Conservation (phyloP, 1,140 invertebrate genomes). For the Helicoverpa zea region DNA sequence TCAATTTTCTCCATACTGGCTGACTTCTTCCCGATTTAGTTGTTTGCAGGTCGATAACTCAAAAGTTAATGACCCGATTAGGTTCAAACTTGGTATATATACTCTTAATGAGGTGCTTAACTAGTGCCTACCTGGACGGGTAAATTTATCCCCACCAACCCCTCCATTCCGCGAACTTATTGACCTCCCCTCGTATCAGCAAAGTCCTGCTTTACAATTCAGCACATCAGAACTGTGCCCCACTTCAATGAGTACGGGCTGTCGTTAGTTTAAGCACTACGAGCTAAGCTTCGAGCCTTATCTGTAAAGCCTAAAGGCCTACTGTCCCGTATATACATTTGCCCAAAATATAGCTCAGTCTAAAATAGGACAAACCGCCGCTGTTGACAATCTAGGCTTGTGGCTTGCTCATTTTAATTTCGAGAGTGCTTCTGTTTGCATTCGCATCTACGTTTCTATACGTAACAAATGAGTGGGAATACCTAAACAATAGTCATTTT, state of each 20-base stretch:
- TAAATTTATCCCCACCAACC: too few species aligned
- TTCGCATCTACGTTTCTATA: neutral
- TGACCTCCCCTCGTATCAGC: too few species aligned
- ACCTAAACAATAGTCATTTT: too few species aligned
- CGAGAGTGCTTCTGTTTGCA: slow-evolving; percentile 15
- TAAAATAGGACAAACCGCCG: slow-evolving; percentile 18
- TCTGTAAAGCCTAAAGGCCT: slow-evolving; percentile 13
- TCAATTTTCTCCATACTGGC: too few species aligned
- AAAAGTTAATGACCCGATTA: too few species aligned
- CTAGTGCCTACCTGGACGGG: too few species aligned
- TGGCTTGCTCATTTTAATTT: slow-evolving; percentile 27
- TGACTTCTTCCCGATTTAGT: too few species aligned
- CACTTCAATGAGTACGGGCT: slow-evolving; percentile 8
- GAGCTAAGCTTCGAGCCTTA: neutral
- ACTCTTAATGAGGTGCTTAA: too few species aligned
- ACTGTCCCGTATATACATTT: neutral
- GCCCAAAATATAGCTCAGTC: slow-evolving; percentile 12
- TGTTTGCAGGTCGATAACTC: too few species aligned
- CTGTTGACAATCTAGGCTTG: slow-evolving; percentile 26
- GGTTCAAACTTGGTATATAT: too few species aligned
- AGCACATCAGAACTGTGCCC: neutral
- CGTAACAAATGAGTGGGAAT: too few species aligned
- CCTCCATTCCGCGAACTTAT: too few species aligned
- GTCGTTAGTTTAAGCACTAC: neutral
- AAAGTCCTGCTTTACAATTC: neutral